Evolutionary conservation across 1,140 invertebrate species (phyloP), one percentile per base, ranked within the genome.

Genomic region (Subanguina moxae): DNA sequence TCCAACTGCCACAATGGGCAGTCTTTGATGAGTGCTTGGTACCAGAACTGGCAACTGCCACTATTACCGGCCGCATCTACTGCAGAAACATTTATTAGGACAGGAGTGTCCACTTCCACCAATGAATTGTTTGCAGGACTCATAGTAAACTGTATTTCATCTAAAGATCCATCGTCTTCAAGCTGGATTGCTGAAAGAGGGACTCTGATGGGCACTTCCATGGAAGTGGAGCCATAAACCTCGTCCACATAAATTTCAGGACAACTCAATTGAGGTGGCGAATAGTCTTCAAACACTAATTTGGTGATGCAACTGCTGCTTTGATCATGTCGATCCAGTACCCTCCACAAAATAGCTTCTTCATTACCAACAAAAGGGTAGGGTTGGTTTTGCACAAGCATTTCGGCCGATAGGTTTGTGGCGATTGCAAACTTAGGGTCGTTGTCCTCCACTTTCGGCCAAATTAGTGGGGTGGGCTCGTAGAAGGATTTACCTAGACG

Each of bases 1-100:
- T 61, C 58, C 8, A 61, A 7, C 27, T 30, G 28, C 58, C 58
- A 61, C 1, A 61, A 19, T 30, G 58, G 58, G 27, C 58, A 61
- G 28, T 43, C 58, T 32, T 43, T 30, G 38, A 32, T 28, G 8
- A 61, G n/a, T 19, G 58, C 58, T 32, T 43, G 58, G 28, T 61
- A 61, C 58, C 58, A 61, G n/a, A 61, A 61, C 19, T 61, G 27
- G 58, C 58, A 52, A 5, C 17, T 3, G 8, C 3, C 48, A 5
- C 17, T 19, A 52, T 52, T 52, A 15, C 48, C 23, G 3, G n/a
- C 23, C 17, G n/a, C 48, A 52, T 52, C 48, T 15, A 52, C 23
- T 15, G 48, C 23, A 21, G 48, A 21, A 3, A 52, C 48, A 7
- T 52, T 52, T 21, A 52, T 52, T 15, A 52, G 8, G 3, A 52